Evolutionary conservation across 2,888 invertebrate genomes (phyloP).

Genomic region (Luffia ferchaultella): DNA sequence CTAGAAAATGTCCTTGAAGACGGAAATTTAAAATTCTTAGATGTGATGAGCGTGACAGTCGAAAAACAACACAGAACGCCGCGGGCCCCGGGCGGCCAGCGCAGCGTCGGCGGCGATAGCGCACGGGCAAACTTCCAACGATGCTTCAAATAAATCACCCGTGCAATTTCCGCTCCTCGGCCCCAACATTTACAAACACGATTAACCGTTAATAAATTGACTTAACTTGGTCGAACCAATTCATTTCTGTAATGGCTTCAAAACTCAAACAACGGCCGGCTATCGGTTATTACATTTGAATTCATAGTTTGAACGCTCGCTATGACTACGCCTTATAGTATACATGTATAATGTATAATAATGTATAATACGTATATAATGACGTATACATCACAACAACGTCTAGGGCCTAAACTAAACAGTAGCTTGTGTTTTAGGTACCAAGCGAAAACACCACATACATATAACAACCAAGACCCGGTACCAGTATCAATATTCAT

Average conservation of each 20-base stretch:
- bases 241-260: constrained; percentile 5
- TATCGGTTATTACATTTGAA: not conserved
- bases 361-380: no score
- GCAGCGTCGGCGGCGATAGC: not conserved
- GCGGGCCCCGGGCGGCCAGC: not conserved
- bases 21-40: no score
- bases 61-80: not conserved
- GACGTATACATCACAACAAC: no score
- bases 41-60: not conserved
- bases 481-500: no score
- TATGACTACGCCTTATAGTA: no score
- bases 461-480: no score
- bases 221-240: constrained; percentile 25
- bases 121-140: constrained; percentile 45
- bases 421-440: no score
- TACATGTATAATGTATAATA: no score
- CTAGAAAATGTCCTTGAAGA: no score
- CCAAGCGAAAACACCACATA: no score
- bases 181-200: constrained; percentile 36
- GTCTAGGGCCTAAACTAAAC: no score
- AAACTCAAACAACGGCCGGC: constrained; percentile 3
- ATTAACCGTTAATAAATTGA: constrained; percentile 45
- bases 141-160: constrained; percentile 41
- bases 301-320: no score
- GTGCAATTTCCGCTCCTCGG: constrained; percentile 31